Evolutionary conservation across 2,888 invertebrate genomes (phyloP), one percentile per base, ranked within the genome.

Genomic region (Lucinisca nassula): DNA sequence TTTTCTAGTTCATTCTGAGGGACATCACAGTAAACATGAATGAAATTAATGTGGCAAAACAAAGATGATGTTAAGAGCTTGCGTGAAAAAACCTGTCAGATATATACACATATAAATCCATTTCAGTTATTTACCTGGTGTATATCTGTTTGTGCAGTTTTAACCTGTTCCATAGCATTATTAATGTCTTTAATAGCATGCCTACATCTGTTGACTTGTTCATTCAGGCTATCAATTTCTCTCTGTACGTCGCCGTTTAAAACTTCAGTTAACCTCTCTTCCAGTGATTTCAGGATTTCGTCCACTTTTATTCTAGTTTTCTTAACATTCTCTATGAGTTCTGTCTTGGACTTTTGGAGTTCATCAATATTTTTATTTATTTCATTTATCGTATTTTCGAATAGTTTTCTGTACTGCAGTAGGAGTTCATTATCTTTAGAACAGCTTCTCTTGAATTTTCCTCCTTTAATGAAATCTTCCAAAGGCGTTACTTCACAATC

Each of bases 381-480:
- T 27, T 84, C 84, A 0, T 84, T 84, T 4, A 89, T 67, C 38
- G 84, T 70, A 27, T 85, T 85, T 73, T 89, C 88, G 58, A 85
- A 89, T 38, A 89, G 73, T 49, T 86, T 89, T 70, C 73, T 77
- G 35, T 85, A 89, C 30, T 89, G 88, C n/a, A 80, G 82, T 10
- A 89, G 40, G 35, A 89, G 78, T 24, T 89, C 88, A 35, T 80
- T 89, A 51, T 84, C 79, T 45, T 89, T 89, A 12, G 84, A 75
- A 40, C 88, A 89, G 37, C 74, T 81, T 72, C 88, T 32, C 79
- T 84, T 83, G 72, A 89, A 89, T 55, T 89, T 89, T 40, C 88
- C 85, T 74, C 84, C 82, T 30, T 85, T 89, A 14, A 89, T 84
- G 81, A 81, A 89, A 0, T 78, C 45, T 10, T 84, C 85, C 1